Base-by-base conservation (phyloP, 2,797 vertebrate species). In the Spinus pinus region DNA sequence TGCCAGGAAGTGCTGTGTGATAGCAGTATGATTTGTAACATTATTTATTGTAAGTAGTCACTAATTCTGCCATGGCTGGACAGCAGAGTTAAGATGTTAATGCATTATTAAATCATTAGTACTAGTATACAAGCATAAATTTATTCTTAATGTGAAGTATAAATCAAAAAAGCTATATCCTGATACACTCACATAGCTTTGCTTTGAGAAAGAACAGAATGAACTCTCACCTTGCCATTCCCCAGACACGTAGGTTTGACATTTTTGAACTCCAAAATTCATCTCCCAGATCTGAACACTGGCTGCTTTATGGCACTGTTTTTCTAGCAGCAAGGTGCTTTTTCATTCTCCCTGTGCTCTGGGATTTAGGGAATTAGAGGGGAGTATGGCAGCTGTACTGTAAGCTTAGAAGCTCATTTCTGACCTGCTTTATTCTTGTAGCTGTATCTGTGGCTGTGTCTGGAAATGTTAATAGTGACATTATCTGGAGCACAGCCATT, bases 401-500 rank as follows among this genome's bases (percentile, higher is more conserved):
- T 71, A 73, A 85, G 78, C 83, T 88, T 77, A 82, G 88, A 77
- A 82, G 74, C 86, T 79, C 37, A 14, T 93, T 95, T 88, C 78
- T 90, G 74, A 82, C 71, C 83, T 0, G 25, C 75, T 95, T 87
- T 93, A 25, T 92, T 95, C 78, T 64, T 70, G 41, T 58, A 46
- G 82, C 77, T 69, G 15, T 90, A 35, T 86, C 77, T 75, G 56
- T 77, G 86, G 42, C 77, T 69, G 10, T 51, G 80, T 86, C 73
- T 93, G 83, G 60, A 92, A 58, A 84, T 84, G 94, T 84, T 92
- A 86, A 69, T 39, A 70, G 70, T 77, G 77, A 91, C 58, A 31
- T 89, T 85, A 65, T 84, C 62, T 93, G 93, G 70, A 92, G 51
- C 64, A 46, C 33, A 86, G 93, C 93, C 90, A 92, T 46, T 70